Evolutionary conservation across 2,888 invertebrate species (phyloP).

Genomic region (Hydraecia micacea): DNA sequence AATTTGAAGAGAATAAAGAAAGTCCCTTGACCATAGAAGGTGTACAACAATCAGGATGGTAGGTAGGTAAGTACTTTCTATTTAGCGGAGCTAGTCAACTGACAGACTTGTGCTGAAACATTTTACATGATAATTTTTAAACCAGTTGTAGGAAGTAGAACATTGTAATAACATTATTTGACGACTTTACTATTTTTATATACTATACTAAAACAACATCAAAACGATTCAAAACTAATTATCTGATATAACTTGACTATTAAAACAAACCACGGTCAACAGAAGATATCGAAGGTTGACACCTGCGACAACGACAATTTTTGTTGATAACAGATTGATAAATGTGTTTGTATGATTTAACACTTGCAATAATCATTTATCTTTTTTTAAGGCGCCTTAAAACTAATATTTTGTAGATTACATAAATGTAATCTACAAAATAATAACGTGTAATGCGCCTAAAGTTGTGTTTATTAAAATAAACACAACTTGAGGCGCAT

Average conservation of each 20-base stretch:
- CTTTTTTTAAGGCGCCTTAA: neutral
- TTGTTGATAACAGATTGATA: slow-evolving; percentile 23
- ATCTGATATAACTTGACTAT: slow-evolving; percentile 8
- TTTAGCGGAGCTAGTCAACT: neutral
- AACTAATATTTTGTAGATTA: neutral
- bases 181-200: no score
- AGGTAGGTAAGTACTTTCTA: neutral
- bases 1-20: neutral
- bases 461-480: no score
- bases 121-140: neutral
- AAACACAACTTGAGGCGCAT: neutral
- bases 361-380: slow-evolving; percentile 6
- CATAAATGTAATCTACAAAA: no score
- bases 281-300: neutral
- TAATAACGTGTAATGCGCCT: no score
- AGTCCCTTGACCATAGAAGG: neutral
- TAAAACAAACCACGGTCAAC: slow-evolving; percentile 4
- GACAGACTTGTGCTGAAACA: neutral
- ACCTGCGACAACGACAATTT: neutral
- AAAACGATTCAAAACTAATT: neutral
- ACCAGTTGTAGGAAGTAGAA: neutral
- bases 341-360: slow-evolving; percentile 18
- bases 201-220: no score
- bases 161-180: neutral
- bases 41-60: neutral